Percentiles rank a stretch among this genome's conserved stretches.
phyloP scores from a whole-genome alignment of 2,113 vertebrate genomes.

The Bubalus kerabau region DNA sequence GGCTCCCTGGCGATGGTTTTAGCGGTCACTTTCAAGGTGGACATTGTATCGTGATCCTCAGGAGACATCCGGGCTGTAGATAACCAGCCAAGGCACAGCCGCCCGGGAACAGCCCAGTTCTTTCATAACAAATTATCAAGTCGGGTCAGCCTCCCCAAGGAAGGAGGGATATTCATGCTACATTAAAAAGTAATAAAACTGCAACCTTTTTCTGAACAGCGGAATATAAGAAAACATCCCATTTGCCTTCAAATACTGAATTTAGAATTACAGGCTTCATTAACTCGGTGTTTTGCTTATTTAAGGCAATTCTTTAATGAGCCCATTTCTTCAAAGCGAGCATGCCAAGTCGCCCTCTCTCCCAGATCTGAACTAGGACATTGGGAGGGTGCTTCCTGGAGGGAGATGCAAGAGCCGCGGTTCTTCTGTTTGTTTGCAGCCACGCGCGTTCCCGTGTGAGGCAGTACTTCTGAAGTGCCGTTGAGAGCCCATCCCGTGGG shows the following conservation, averaged over 20 bases:
- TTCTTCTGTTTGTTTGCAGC: not conserved
- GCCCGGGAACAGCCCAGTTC: rapidly evolving
- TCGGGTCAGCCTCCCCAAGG: slow-evolving; percentile 33
- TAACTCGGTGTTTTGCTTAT: slow-evolving; percentile 79
- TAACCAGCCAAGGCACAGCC: not conserved
- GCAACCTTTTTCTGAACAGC: slow-evolving; percentile 34
- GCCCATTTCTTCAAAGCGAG: not conserved
- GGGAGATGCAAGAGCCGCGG: rapidly evolving
- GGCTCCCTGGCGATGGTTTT: too few species aligned
- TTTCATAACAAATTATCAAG: not conserved
- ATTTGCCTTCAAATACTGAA: slow-evolving; percentile 74
- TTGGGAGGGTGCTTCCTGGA: not conserved
- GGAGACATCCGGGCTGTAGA: not conserved
- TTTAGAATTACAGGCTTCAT: slow-evolving; percentile 82
- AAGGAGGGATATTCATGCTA: slow-evolving; percentile 58
- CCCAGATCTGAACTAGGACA: not conserved
- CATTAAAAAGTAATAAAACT: slow-evolving; percentile 79
- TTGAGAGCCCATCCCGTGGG: rapidly evolving
- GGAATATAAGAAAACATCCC: slow-evolving; percentile 68
- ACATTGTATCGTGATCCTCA: rapidly evolving
- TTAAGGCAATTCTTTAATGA: slow-evolving; percentile 77
- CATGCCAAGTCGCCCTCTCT: not conserved
- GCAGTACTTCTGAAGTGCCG: not conserved
- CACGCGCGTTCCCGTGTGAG: rapidly evolving
- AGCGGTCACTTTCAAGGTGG: not conserved